Conservation (phyloP, 64 coral and sea anemone genomes). For the Trachythela sp. region DNA sequence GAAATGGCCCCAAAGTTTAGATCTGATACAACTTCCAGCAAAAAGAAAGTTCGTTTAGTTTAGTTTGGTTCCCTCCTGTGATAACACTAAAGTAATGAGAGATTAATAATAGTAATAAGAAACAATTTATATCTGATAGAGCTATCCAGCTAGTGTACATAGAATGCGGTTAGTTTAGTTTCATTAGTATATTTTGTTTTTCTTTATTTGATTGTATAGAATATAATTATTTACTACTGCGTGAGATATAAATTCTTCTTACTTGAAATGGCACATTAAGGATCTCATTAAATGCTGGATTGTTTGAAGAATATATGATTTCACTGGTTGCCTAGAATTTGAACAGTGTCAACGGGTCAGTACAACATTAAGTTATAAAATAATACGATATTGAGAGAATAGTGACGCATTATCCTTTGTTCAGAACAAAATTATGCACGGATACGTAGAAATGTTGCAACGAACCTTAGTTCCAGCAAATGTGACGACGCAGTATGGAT, state of each 20-base stretch:
- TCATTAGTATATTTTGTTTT: too few relatives aligned
- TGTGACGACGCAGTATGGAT: constrained; percentile 53
- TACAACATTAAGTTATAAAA: constrained; percentile 5
- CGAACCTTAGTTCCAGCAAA: constrained; percentile 66
- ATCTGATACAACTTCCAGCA: too few relatives aligned
- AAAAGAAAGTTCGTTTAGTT: too few relatives aligned
- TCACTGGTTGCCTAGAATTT: background rate
- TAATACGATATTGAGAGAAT: background rate
- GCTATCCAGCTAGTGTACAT: too few relatives aligned
- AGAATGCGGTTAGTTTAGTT: too few relatives aligned
- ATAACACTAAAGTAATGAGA: too few relatives aligned
- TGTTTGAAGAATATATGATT: constrained; percentile 1
- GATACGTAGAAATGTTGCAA: background rate
- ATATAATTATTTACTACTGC: too few relatives aligned
- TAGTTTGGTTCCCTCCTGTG: too few relatives aligned
- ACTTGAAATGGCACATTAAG: constrained; percentile 58
- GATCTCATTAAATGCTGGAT: constrained; percentile 53
- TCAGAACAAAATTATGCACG: background rate
- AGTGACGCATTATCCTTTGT: background rate
- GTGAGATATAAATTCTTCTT: background rate
- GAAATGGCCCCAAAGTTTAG: too few relatives aligned
- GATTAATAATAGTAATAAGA: too few relatives aligned
- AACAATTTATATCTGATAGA: too few relatives aligned
- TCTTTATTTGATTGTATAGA: background rate
- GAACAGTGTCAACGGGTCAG: background rate